Evolutionary conservation across 92 coral and sea anemone genomes (phyloP).

Genomic region (Umimayanthus chanpuru): DNA sequence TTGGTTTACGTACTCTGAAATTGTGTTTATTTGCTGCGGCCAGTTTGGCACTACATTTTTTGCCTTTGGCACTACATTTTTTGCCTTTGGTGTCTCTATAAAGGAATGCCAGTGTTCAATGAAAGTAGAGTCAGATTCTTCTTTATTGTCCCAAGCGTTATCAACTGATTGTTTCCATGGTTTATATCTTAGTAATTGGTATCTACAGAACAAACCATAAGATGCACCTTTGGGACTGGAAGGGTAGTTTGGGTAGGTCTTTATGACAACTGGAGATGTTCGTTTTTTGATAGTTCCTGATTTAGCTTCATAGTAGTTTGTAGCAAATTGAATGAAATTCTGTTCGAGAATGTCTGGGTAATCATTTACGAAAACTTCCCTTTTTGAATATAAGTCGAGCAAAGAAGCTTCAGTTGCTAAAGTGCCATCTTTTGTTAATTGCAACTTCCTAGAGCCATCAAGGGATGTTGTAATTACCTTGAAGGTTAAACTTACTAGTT

Average conservation of each 20-base stretch:
- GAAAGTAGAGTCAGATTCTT: constrained; percentile 3
- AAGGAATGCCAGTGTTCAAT: constrained; percentile 49
- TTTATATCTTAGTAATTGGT: too few species aligned
- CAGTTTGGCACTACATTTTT: constrained; percentile 41
- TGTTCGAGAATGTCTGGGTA: constrained; percentile 39
- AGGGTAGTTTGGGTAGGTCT: constrained; percentile 49
- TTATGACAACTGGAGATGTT: constrained; percentile 36
- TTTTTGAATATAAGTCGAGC: constrained; percentile 57
- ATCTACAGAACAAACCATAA: constrained; percentile 38
- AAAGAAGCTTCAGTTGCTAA: constrained; percentile 49
- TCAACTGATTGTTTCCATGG: constrained; percentile 41
- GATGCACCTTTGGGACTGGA: constrained; percentile 39
- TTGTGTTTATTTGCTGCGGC: constrained; percentile 47
- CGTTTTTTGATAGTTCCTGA: constrained; percentile 31
- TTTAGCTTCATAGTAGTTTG: constrained; percentile 45
- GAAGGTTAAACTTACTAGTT: constrained; percentile 55
- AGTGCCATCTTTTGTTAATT: constrained; percentile 7
- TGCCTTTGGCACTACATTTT: constrained; percentile 46
- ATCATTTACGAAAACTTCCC: constrained; percentile 30
- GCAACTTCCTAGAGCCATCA: constrained; percentile 59
- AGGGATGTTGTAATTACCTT: constrained; percentile 57
- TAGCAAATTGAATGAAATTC: constrained; percentile 50
- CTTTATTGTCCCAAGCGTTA: constrained; percentile 41
- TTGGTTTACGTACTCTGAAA: constrained; percentile 26
- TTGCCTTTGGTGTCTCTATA: constrained; percentile 39